Conservation (phyloP, 2,113 vertebrate genomes). For the Hipposideros armiger region DNA sequence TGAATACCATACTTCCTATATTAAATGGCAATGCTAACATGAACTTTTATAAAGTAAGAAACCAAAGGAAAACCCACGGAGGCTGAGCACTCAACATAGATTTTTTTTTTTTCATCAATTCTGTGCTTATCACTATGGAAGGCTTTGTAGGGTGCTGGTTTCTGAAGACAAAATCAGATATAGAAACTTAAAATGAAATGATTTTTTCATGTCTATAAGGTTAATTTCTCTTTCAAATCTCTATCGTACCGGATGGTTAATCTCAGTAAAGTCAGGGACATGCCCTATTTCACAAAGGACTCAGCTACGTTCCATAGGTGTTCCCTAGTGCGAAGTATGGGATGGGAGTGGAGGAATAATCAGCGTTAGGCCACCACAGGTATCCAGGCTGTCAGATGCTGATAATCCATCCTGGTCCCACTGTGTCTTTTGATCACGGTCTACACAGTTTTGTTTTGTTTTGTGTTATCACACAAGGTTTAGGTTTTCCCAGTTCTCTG, state of each 20-base stretch:
- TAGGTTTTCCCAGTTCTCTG: not conserved
- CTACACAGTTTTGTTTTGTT: not conserved
- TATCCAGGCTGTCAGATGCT: not conserved
- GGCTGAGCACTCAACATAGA: not conserved
- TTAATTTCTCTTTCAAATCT: not conserved
- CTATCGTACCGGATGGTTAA: not conserved
- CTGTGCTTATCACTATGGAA: constrained; percentile 14
- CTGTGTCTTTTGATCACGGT: not conserved
- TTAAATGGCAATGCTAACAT: not conserved
- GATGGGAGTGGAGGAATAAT: not conserved
- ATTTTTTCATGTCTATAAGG: not conserved
- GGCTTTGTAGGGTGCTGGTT: not conserved
- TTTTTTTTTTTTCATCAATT: constrained; percentile 1
- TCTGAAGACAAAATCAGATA: not conserved
- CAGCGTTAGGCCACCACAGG: not conserved
- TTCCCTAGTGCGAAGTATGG: not conserved
- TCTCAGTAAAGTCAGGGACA: not conserved
- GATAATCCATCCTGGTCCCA: not conserved
- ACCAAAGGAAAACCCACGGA: not conserved
- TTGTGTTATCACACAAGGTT: not conserved
- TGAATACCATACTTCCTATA: not conserved
- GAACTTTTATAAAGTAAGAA: not conserved
- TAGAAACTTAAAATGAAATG: not conserved
- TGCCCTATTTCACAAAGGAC: not conserved
- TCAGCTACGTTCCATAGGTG: not conserved